Evolutionary conservation across 2,113 vertebrate genomes (phyloP).

Genomic region (Thamnophis sirtalis): DNA sequence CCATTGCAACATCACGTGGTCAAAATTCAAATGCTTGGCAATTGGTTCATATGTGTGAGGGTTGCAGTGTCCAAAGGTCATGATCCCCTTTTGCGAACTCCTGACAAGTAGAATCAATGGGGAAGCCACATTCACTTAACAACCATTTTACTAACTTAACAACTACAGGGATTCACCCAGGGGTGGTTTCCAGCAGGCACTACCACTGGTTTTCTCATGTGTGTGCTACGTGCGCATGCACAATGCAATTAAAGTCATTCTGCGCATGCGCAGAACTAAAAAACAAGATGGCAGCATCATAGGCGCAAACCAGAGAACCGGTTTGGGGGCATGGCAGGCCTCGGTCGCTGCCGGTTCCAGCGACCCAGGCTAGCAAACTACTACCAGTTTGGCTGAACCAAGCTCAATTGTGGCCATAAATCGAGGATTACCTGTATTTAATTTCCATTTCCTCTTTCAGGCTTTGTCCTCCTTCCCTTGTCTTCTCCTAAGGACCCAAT

Average conservation of each 20-base stretch:
- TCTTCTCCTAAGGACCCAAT: slow-evolving; percentile 9
- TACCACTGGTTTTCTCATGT: too few relatives aligned
- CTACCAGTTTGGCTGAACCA: too few relatives aligned
- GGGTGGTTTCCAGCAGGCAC: too few relatives aligned
- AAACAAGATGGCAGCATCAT: too few relatives aligned
- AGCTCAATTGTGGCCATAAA: background rate
- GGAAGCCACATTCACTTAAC: background rate
- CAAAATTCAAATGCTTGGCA: background rate
- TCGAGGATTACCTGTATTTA: background rate
- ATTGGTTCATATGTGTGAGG: background rate
- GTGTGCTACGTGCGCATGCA: too few relatives aligned
- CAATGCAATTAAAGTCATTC: too few relatives aligned
- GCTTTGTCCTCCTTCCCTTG: background rate
- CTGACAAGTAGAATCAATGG: background rate
- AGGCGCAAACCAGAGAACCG: too few relatives aligned
- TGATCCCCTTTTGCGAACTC: background rate
- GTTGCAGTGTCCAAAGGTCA: background rate
- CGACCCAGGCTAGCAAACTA: too few relatives aligned
- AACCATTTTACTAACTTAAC: background rate
- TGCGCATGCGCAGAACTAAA: too few relatives aligned
- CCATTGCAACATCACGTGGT: background rate
- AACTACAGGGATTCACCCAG: background rate
- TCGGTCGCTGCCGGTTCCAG: too few relatives aligned
- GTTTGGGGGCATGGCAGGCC: too few relatives aligned
- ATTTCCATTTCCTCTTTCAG: slow-evolving; percentile 13